Percentiles rank a stretch among this genome's conserved stretches.
Evolutionary conservation across 2,113 vertebrate genomes (phyloP).

Genomic region (Perca fluviatilis): DNA sequence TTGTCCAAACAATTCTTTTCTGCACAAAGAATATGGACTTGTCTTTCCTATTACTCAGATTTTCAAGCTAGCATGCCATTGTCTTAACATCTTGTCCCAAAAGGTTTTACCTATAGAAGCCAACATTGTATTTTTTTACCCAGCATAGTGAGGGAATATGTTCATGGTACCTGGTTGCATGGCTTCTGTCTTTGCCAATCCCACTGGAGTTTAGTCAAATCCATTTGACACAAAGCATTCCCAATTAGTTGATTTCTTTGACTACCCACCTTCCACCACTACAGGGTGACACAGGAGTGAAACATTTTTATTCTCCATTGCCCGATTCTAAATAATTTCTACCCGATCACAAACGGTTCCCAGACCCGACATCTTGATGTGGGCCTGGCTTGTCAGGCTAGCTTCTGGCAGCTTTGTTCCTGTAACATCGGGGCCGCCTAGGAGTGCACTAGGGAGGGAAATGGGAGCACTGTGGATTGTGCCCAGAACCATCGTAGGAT

Average conservation of each 20-base stretch:
- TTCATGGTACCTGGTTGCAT: not conserved
- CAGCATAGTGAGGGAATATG: not conserved
- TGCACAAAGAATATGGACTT: too few species aligned
- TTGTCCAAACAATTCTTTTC: not conserved
- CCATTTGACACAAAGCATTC: too few species aligned
- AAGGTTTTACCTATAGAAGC: not conserved
- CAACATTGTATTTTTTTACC: not conserved
- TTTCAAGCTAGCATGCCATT: not conserved
- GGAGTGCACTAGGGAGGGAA: slow-evolving; percentile 12
- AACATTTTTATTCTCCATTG: not conserved
- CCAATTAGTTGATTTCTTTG: not conserved
- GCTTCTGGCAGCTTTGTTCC: slow-evolving; percentile 38
- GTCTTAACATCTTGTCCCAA: not conserved
- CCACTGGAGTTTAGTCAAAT: too few species aligned
- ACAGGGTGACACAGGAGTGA: not conserved
- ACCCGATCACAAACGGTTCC: not conserved
- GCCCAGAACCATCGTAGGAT: slow-evolving; percentile 15
- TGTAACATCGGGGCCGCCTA: slow-evolving; percentile 24
- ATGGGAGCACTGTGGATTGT: slow-evolving; percentile 26
- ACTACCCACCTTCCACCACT: not conserved
- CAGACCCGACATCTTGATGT: too few species aligned
- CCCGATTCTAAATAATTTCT: slow-evolving; percentile 3
- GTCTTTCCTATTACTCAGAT: not conserved
- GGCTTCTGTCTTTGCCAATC: not conserved
- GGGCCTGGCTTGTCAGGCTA: too few species aligned